These are phyloP conservation scores for Enteromius mattozi DNA, from an alignment of 2,797 vertebrate genomes.

Conservation along the genomic window DNA sequence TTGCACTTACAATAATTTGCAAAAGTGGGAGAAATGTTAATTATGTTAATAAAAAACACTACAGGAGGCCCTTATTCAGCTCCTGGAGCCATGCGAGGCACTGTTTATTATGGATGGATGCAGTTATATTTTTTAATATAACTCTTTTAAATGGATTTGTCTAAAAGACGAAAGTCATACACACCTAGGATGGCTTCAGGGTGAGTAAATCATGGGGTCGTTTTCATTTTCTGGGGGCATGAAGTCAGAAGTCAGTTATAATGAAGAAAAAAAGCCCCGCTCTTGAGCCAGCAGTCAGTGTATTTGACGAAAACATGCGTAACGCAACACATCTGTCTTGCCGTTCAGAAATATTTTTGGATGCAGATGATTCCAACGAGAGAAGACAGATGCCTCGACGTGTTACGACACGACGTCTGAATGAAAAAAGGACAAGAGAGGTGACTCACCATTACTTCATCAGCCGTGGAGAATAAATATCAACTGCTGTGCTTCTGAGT, in stretches of 20 bases:
- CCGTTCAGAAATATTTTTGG: neutral
- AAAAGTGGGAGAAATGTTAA: too few species aligned
- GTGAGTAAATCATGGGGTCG: too few species aligned
- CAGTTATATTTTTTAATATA: too few species aligned
- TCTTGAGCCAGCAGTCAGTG: neutral
- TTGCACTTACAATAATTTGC: too few species aligned
- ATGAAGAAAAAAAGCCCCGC: neutral
- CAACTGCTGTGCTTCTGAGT: neutral
- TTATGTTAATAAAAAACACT: too few species aligned
- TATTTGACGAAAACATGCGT: neutral
- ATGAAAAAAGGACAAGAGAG: conserved; percentile 15
- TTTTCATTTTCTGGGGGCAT: neutral
- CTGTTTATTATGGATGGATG: too few species aligned
- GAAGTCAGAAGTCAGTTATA: neutral
- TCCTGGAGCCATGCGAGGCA: too few species aligned
- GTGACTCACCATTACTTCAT: neutral
- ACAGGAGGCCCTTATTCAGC: too few species aligned
- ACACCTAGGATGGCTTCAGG: too few species aligned
- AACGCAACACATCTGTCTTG: neutral
- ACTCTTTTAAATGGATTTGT: too few species aligned
- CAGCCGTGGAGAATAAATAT: neutral
- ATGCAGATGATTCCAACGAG: neutral
- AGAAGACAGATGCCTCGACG: neutral
- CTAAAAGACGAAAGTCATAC: too few species aligned
- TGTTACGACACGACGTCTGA: neutral